These are phyloP conservation scores for Platichthys flesus DNA, from an alignment of 2,113 vertebrate genomes.

Conservation along the genomic window DNA sequence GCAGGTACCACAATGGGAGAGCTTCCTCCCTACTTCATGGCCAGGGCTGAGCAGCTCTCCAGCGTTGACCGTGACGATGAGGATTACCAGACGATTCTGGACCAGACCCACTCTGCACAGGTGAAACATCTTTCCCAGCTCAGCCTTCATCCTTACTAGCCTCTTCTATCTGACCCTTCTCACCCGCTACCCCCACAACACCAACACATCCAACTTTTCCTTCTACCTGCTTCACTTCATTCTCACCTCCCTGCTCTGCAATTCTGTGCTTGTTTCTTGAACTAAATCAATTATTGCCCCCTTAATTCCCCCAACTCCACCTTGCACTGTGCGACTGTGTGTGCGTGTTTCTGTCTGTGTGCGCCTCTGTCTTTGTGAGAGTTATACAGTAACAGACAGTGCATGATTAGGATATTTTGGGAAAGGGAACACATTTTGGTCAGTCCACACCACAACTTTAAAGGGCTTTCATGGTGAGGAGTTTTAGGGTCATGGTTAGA, in stretches of 20 bases:
- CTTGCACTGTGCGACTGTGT: not conserved
- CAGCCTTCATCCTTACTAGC: slow-evolving; percentile 1
- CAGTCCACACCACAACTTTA: not conserved
- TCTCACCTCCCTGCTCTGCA: not conserved
- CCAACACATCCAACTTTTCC: not conserved
- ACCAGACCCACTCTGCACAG: slow-evolving; percentile 86
- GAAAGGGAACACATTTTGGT: not conserved
- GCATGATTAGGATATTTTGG: not conserved
- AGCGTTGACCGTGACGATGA: slow-evolving; percentile 88
- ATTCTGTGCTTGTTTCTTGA: not conserved
- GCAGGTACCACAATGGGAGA: slow-evolving; percentile 79
- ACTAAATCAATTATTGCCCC: not conserved
- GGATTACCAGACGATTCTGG: slow-evolving; percentile 89
- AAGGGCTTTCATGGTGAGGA: not conserved
- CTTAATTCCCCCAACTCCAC: not conserved
- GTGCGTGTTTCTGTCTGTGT: not conserved
- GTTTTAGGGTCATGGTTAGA: not conserved
- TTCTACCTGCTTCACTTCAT: not conserved
- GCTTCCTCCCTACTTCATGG: slow-evolving; percentile 90
- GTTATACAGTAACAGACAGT: not conserved
- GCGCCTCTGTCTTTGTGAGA: not conserved
- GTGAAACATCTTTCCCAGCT: slow-evolving; percentile 70
- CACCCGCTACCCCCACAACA: not conserved
- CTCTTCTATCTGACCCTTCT: not conserved
- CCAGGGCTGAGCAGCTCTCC: slow-evolving; percentile 86